Percentiles rank a stretch among this genome's conserved stretches.
phyloP scores from a whole-genome alignment of 2,888 invertebrate species.

The Mesorhabditis spiculigera region DNA sequence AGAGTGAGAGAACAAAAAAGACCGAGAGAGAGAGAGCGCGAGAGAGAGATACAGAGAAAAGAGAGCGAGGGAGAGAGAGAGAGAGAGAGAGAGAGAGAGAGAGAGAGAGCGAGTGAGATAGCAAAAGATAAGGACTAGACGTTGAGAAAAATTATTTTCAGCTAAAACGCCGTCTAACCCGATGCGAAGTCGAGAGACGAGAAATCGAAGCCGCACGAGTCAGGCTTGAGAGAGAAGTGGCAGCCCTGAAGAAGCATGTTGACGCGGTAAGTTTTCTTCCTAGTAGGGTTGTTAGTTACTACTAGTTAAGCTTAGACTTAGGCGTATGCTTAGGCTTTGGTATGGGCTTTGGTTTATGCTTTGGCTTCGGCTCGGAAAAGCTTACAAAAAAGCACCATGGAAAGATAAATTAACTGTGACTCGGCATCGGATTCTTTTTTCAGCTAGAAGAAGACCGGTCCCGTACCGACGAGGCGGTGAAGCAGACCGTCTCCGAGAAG shows the following conservation, averaged over 20 bases:
- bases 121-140: neutral
- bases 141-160: slow-evolving; percentile 8
- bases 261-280: slow-evolving; percentile 24
- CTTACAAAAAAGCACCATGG: too few species aligned
- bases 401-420: too few species aligned
- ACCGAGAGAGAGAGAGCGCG: too few species aligned
- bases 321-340: too few species aligned
- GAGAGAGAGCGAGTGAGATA: neutral
- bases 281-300: too few species aligned
- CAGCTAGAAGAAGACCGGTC: slow-evolving; percentile 46
- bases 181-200: slow-evolving; percentile 33
- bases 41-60: too few species aligned
- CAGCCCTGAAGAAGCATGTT: slow-evolving; percentile 36
- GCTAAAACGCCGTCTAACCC: neutral
- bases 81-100: too few species aligned
- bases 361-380: too few species aligned
- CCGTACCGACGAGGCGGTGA: slow-evolving; percentile 37
- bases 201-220: slow-evolving; percentile 31
- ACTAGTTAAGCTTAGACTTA: too few species aligned
- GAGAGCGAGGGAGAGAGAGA: slow-evolving; percentile 16
- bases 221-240: slow-evolving; percentile 35
- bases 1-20: too few species aligned
- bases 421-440: slow-evolving; percentile 12
- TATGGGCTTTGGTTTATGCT: too few species aligned
- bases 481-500: slow-evolving; percentile 40